Evolutionary conservation across 2,113 vertebrate species (phyloP), one percentile per base, ranked within the genome.

Genomic region (Melanerpes formicivorus): DNA sequence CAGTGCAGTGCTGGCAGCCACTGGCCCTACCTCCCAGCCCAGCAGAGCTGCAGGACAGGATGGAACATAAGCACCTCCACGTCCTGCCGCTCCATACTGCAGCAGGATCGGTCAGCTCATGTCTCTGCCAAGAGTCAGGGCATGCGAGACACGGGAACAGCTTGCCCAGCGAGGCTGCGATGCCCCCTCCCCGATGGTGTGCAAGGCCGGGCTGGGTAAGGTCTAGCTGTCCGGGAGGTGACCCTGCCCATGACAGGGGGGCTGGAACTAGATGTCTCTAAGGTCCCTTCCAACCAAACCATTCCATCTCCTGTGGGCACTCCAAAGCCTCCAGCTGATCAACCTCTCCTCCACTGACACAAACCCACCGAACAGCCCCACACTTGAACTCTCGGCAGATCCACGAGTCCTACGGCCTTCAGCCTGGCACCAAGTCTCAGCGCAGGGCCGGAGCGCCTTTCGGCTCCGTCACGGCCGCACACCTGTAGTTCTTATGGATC

Each of bases 91-190:
- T 52, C 23, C 72, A 77, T 3, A 12, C 3, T 4, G 5, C 32
- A 32, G 30, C 2, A 5, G 18, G 19, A 82, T 6, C 0, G 0
- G 23, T 14, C 30, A 42, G 13, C 16, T 67, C 63, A 52, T 52
- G 50, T 52, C 48, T 50, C 10, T 21, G 48, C 19, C 48, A 21
- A 50, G 50, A 50, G 50, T 25, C 22, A 23, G 50, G 50, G 50
- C 22, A 52, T 12, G 50, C 22, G 11, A 52, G 22, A 52, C 50
- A 26, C 54, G 15, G 26, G 14, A 55, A 55, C 13, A 55, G 26
- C 26, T 17, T 56, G 55, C 55, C 55, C 55, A 56, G 27, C 13
- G 55, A 56, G 27, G 15, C 27, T 27, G 55, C 16, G 16, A 29
- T 29, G 27, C 15, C 26, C 27, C 55, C 15, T 30, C 55, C 27